A percentile compares a stretch with the other conserved stretches of the same genome.
These are phyloP conservation scores for Boulengeromyrus knoepffleri DNA, from an alignment of 2,113 vertebrate species.

Conservation along the genomic window DNA sequence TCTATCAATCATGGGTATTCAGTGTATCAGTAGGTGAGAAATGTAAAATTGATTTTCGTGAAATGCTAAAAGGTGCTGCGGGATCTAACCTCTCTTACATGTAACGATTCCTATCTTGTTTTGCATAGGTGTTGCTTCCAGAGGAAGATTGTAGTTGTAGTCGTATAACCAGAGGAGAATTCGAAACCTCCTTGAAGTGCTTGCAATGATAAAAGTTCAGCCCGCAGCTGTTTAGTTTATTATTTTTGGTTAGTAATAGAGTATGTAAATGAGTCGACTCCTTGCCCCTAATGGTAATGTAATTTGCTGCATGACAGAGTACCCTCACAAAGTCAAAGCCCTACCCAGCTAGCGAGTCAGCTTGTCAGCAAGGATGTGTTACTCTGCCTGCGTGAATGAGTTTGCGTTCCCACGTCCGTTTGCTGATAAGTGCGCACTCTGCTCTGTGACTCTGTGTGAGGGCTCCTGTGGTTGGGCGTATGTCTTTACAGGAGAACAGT, in stretches of 20 bases:
- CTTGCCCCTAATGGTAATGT: not conserved
- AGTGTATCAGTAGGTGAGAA: not conserved
- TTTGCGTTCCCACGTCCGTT: not conserved
- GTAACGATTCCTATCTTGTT: not conserved
- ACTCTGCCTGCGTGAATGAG: not conserved
- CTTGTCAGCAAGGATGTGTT: not conserved
- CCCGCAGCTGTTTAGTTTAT: not conserved
- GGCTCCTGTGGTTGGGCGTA: not conserved
- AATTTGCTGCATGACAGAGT: not conserved
- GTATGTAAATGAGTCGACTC: not conserved
- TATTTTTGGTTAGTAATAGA: conserved; percentile 1
- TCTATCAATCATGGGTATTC: not conserved
- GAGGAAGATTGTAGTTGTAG: not conserved
- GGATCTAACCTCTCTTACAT: not conserved
- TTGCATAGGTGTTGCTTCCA: not conserved
- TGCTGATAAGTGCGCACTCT: not conserved
- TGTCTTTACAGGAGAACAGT: not conserved
- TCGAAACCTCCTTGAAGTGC: not conserved
- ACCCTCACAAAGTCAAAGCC: not conserved
- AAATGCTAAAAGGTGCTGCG: not conserved
- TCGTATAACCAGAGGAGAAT: not conserved
- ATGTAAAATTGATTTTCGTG: not conserved
- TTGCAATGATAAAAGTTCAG: conserved; percentile 5
- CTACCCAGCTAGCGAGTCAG: not conserved
- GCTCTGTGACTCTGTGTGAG: not conserved